Evolutionary conservation across 2,797 vertebrate genomes (phyloP).

Genomic region (Hydrophis major): DNA sequence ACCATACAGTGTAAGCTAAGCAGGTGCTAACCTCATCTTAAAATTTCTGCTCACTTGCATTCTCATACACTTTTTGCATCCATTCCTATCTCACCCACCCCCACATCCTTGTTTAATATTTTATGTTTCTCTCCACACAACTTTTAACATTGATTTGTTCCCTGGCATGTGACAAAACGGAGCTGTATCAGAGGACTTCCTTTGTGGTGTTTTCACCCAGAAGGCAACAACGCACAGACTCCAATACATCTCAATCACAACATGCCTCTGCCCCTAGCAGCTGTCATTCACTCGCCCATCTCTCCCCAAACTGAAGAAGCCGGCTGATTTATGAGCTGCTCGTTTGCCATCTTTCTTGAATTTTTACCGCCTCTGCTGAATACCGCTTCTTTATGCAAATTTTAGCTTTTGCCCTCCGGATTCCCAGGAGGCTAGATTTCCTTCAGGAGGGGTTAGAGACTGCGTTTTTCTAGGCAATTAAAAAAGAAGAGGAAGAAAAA

Average conservation of each 20-base stretch:
- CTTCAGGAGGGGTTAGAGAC: not conserved
- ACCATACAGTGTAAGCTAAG: not conserved
- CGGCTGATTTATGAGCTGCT: constrained; percentile 31
- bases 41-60: not conserved
- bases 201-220: not conserved
- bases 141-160: constrained; percentile 3
- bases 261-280: not conserved
- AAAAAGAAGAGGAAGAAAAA: not conserved
- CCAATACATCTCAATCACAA: constrained; percentile 20
- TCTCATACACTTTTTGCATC: not conserved
- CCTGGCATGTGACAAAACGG: not conserved
- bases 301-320: not conserved
- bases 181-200: not conserved
- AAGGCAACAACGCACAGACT: not conserved
- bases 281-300: not conserved
- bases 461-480: not conserved
- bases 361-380: constrained; percentile 4
- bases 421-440: not conserved
- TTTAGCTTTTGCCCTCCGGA: not conserved
- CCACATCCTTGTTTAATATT: not conserved
- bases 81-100: not conserved
- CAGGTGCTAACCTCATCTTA: not conserved
- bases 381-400: constrained; percentile 22
- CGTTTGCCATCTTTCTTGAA: constrained; percentile 10
- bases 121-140: not conserved